These are phyloP conservation scores for Pygoscelis adeliae DNA, from an alignment of 2,113 vertebrate species.

Conservation along the genomic window DNA sequence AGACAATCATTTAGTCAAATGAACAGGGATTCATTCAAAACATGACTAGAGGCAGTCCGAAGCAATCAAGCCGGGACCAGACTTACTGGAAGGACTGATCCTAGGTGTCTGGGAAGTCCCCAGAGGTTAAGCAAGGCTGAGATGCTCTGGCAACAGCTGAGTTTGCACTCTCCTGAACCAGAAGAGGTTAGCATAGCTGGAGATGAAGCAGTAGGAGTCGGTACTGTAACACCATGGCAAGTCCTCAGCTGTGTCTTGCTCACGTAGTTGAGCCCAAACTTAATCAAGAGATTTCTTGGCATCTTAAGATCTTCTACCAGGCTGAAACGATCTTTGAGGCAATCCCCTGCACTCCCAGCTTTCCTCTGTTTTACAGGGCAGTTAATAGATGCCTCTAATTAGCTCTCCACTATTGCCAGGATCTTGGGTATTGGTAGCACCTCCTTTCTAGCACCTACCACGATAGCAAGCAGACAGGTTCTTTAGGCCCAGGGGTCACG, in stretches of 20 bases:
- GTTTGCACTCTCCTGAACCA: background rate
- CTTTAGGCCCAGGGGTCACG: background rate
- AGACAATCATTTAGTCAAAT: background rate
- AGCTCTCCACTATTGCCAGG: background rate
- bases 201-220: background rate
- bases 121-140: background rate
- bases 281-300: background rate
- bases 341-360: background rate
- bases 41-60: background rate
- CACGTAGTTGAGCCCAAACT: background rate
- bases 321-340: background rate
- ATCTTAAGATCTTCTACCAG: background rate
- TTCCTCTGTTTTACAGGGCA: background rate
- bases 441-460: background rate
- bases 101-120: background rate
- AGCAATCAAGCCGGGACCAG: background rate
- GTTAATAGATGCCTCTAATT: background rate
- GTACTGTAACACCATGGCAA: background rate
- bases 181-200: background rate
- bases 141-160: background rate
- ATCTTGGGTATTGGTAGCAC: background rate
- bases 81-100: background rate
- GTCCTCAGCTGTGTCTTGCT: background rate
- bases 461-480: background rate
- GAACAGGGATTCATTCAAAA: background rate